Percentiles rank a stretch among this genome's conserved stretches.
Evolutionary conservation across 2,113 vertebrate species (phyloP).

Genomic region (Brienomyrus longianalis): DNA sequence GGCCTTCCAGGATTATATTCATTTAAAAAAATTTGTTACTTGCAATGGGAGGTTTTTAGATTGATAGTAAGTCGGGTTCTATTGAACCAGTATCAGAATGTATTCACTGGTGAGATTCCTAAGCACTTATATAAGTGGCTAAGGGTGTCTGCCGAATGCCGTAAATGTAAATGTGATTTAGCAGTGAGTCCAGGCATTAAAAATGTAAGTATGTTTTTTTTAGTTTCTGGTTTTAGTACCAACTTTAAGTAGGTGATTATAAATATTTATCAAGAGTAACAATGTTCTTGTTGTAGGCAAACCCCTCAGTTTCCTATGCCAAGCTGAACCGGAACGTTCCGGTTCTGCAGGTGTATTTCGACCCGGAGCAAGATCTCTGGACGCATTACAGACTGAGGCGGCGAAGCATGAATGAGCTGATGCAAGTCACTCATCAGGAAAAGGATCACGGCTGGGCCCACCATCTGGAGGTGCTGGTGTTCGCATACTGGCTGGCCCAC

Average conservation of each 20-base stretch:
- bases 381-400: not conserved
- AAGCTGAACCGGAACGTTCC: constrained; percentile 16
- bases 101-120: too few relatives aligned
- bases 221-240: not conserved
- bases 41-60: too few relatives aligned
- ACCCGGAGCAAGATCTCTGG: constrained; percentile 15
- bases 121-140: too few relatives aligned
- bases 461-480: constrained; percentile 17
- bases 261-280: not conserved
- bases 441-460: constrained; percentile 19
- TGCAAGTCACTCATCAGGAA: constrained; percentile 12
- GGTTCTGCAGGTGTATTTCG: constrained; percentile 21
- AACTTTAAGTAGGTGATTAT: not conserved
- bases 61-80: too few relatives aligned
- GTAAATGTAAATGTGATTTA: not conserved
- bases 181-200: not conserved
- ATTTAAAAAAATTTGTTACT: too few relatives aligned
- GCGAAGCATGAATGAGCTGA: not conserved
- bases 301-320: constrained; percentile 7
- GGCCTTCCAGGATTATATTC: too few relatives aligned
- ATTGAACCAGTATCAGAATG: too few relatives aligned
- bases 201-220: not conserved
- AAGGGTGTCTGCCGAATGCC: too few relatives aligned
- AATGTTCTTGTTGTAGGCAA: constrained; percentile 11
- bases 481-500: constrained; percentile 17